Base-by-base conservation (phyloP, 2,113 vertebrate genomes). In the Malurus cyaneus region DNA sequence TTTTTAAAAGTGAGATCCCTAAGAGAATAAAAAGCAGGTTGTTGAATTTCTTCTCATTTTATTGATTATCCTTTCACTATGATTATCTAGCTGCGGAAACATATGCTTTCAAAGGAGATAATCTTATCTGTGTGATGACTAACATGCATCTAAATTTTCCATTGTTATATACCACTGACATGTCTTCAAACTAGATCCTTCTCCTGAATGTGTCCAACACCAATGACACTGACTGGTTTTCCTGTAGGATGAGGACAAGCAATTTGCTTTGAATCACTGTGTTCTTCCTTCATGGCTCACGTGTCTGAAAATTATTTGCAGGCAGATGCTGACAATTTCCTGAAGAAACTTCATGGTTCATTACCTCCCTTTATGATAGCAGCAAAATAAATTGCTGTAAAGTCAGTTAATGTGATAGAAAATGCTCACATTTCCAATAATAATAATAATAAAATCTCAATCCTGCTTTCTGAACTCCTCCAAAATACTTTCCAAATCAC, bases 381-480 rank as follows among this genome's bases (percentile, higher is more conserved):
- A 94, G 92, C 90, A 89, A 97, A 97, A 96, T 96, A 98, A 97
- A 96, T 97, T 95, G 96, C 96, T 95, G 82, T 96, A 88, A 97
- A 89, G 76, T 96, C 93, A 96, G 94, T 74, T 96, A 95, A 96
- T 83, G 95, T 91, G 82, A 95, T 96, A 94, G 95, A 84, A 97
- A 97, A 93, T 78, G 94, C 73, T 93, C 89, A 88, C 31, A 61
- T 96, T 96, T 86, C 65, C 81, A 91, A 94, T 93, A 92, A 92
- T 94, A 93, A 96, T 73, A 93, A 95, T 85, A 96, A 94, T 89
- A 96, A 97, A 95, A 79, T 86, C 86, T 92, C 86, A 93, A 80
- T 88, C 36, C 39, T 49, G 66, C 81, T 94, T 96, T 89, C 56
- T 93, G 92, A 96, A 96, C 79, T 95, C 90, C 85, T 93, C 88